These are phyloP conservation scores for Microcebus tavaratra DNA, from an alignment of 2,113 vertebrate genomes.

Conservation along the genomic window DNA sequence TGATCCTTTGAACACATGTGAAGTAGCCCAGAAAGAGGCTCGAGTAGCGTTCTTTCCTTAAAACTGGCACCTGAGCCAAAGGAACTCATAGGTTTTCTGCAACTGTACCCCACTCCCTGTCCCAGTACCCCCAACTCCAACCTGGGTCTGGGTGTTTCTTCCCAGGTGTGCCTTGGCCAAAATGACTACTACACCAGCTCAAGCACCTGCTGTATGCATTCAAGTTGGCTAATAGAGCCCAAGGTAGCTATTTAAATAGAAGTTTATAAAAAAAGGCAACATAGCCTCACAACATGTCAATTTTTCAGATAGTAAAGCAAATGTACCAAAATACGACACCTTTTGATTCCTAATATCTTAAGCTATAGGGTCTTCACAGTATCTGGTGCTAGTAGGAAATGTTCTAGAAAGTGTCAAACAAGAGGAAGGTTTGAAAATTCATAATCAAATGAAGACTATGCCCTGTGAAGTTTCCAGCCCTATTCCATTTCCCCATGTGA, in stretches of 20 bases:
- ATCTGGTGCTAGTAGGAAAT: background rate
- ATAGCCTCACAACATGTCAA: background rate
- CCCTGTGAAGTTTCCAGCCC: background rate
- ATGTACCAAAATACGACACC: background rate
- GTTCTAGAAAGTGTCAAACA: background rate
- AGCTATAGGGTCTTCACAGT: background rate
- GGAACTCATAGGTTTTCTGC: background rate
- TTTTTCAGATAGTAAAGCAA: constrained; percentile 36
- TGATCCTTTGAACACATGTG: background rate
- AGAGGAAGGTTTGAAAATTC: background rate
- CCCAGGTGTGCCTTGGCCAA: background rate
- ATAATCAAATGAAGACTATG: background rate
- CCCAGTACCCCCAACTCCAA: background rate
- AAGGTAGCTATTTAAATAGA: background rate
- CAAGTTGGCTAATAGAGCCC: background rate
- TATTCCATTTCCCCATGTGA: too few species aligned
- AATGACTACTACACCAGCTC: background rate
- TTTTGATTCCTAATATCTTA: background rate
- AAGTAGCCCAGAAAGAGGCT: background rate
- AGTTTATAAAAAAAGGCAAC: background rate
- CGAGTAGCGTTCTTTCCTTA: background rate
- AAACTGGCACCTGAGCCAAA: background rate
- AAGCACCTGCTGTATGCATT: background rate
- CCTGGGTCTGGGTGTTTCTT: background rate
- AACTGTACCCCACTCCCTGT: background rate